These are phyloP conservation scores for Pomacea maculata DNA, from an alignment of 1,140 invertebrate species.

Conservation along the genomic window DNA sequence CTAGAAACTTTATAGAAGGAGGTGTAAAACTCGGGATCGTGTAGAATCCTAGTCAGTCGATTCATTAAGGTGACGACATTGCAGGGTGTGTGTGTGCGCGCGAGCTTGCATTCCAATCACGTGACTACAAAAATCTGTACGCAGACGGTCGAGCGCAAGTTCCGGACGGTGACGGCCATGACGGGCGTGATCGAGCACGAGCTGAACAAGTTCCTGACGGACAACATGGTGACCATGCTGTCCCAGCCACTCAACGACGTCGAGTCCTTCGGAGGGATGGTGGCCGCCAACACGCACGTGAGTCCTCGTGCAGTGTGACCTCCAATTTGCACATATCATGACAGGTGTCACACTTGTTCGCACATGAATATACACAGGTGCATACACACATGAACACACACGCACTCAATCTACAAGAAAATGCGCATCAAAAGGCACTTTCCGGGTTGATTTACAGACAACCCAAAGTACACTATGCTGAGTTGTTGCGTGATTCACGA, in stretches of 20 bases:
- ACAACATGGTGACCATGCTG: conserved; percentile 33
- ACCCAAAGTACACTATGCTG: not conserved
- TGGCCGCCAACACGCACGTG: conserved; percentile 41
- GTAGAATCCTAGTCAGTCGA: too few species aligned
- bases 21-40: too few species aligned
- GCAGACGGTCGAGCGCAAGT: conserved; percentile 22
- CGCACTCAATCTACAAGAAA: not conserved
- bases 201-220: conserved; percentile 38
- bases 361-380: not conserved
- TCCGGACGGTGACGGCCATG: conserved; percentile 34
- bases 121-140: not conserved
- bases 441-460: not conserved
- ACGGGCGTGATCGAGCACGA: conserved; percentile 38
- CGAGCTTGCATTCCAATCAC: too few species aligned
- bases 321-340: too few species aligned
- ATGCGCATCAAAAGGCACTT: not conserved
- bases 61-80: not conserved
- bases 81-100: not conserved
- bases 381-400: not conserved
- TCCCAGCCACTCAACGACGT: conserved; percentile 38
- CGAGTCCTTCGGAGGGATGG: conserved; percentile 39
- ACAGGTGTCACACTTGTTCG: not conserved
- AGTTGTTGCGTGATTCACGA: not conserved
- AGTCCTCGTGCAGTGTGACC: not conserved
- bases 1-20: too few species aligned